Percentiles rank a stretch among this genome's conserved stretches.
phyloP scores from a whole-genome alignment of 2,888 invertebrate species.

The Cephus sareptanus region DNA sequence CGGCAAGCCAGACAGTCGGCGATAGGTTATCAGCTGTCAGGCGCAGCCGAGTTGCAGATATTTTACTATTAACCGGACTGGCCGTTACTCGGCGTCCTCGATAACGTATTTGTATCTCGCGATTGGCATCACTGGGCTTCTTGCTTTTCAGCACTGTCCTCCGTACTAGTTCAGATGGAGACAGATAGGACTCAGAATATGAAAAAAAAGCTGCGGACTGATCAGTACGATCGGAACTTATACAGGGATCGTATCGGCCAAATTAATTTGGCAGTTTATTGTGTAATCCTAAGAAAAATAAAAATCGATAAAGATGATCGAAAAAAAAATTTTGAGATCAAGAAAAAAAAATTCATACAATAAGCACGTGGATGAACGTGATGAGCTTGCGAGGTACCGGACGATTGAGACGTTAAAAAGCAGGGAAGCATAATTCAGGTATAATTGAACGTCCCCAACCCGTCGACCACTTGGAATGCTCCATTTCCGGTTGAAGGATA shows the following conservation, averaged over 20 bases:
- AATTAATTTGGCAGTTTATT: constrained; percentile 3
- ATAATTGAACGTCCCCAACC: not conserved
- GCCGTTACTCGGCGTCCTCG: not conserved
- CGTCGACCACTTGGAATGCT: not conserved
- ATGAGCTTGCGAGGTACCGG: not conserved
- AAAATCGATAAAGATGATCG: not conserved
- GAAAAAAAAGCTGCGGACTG: not conserved
- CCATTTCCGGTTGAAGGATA: not conserved
- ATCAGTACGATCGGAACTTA: not conserved
- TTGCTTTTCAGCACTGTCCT: not conserved
- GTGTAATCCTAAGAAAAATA: constrained; percentile 16
- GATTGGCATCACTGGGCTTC: not conserved
- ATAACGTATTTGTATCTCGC: not conserved
- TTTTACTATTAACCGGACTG: not conserved
- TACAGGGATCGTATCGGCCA: not conserved
- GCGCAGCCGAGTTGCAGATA: not conserved
- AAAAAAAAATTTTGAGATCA: not conserved
- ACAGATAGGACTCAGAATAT: not conserved
- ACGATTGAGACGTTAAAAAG: not conserved
- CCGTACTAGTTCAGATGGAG: not conserved
- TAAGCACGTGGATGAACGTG: no score
- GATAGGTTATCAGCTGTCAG: not conserved
- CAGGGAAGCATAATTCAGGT: not conserved
- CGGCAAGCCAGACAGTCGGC: not conserved
- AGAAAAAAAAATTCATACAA: not conserved